Conservation (phyloP, 2,888 invertebrate species). For the Leucania comma region DNA sequence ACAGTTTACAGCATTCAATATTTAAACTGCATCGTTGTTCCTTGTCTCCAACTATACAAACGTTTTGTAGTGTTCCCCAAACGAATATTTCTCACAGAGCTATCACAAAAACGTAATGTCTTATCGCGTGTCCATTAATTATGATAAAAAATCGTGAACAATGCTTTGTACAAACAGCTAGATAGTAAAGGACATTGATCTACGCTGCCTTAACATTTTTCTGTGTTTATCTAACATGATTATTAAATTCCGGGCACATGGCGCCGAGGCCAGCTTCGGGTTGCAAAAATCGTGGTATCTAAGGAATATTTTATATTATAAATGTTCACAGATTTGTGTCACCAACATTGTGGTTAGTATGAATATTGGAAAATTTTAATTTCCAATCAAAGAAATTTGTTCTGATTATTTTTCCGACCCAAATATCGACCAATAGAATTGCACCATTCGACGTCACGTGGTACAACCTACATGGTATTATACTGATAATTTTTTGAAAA, state of each 20-base stretch:
- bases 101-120: conserved; percentile 49
- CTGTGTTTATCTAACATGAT: conserved; percentile 54
- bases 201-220: conserved; percentile 47
- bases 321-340: conserved; percentile 23
- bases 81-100: conserved; percentile 30
- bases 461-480: too few species aligned
- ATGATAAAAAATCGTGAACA: conserved; percentile 58
- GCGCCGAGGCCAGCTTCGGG: conserved; percentile 25
- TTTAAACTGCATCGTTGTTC: neutral
- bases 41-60: conserved; percentile 4
- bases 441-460: too few species aligned
- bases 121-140: conserved; percentile 57
- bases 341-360: neutral
- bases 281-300: conserved; percentile 34
- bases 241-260: conserved; percentile 68
- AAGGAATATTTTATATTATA: conserved; percentile 31
- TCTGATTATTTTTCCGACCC: too few species aligned
- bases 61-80: conserved; percentile 1
- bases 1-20: conserved; percentile 15
- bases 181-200: conserved; percentile 61
- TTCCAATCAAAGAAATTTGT: neutral
- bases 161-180: conserved; percentile 52
- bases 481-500: too few species aligned
- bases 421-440: too few species aligned
- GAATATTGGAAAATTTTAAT: neutral